Percentiles rank a stretch among this genome's conserved stretches.
Evolutionary conservation across 1,140 invertebrate genomes (phyloP).

Genomic region (Plutomurus gul): DNA sequence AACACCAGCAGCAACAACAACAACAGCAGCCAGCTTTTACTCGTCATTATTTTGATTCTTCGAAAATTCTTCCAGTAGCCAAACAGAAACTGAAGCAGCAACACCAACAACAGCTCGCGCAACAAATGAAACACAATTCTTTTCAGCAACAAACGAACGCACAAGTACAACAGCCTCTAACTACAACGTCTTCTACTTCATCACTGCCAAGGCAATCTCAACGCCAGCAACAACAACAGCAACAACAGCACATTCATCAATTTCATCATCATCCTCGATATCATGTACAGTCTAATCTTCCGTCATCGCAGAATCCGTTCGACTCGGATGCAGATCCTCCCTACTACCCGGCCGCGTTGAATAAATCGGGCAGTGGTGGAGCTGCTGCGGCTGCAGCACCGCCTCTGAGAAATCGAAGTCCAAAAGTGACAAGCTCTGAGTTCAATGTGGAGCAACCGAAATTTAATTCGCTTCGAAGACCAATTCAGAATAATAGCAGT

Average conservation of each 20-base stretch:
- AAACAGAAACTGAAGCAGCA: constrained; percentile 35
- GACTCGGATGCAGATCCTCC: constrained; percentile 34
- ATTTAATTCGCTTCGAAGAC: constrained; percentile 50
- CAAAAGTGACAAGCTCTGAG: constrained; percentile 47
- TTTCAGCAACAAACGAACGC: constrained; percentile 31
- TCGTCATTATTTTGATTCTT: constrained; percentile 52
- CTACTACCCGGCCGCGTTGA: constrained; percentile 35
- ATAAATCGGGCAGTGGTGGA: background rate
- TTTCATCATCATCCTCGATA: constrained; percentile 6
- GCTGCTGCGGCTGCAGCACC: background rate
- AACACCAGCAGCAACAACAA: constrained; percentile 4
- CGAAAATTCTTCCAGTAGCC: constrained; percentile 41
- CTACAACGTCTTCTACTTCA: background rate
- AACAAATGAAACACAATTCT: background rate
- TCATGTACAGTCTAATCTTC: constrained; percentile 24
- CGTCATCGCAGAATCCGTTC: background rate
- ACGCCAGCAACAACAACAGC: background rate
- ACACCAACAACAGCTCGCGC: constrained; percentile 32
- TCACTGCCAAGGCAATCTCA: constrained; percentile 11
- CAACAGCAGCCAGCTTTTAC: constrained; percentile 50
- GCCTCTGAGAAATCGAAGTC: constrained; percentile 16
- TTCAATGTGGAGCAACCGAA: constrained; percentile 52
- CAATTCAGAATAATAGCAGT: constrained; percentile 27
- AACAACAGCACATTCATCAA: too few species aligned
- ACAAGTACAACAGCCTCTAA: constrained; percentile 17